Evolutionary conservation across 1,140 invertebrate species (phyloP).

Genomic region (Bombus balteatus): DNA sequence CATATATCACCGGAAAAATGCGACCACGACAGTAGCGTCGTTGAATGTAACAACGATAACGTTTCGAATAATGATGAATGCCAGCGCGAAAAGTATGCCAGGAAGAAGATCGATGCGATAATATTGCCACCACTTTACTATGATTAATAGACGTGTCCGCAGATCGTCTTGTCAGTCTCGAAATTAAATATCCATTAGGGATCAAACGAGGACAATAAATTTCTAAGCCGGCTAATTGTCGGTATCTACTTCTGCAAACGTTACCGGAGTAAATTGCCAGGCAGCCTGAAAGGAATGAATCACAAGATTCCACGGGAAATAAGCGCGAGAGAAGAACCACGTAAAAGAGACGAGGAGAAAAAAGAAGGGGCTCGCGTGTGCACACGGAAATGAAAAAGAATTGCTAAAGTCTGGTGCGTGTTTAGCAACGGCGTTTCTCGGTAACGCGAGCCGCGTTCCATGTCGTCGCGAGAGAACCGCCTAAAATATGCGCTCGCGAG

Average conservation of each 20-base stretch:
- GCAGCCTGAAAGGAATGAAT: not conserved
- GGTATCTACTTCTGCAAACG: too few species aligned
- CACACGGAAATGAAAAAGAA: constrained; percentile 51
- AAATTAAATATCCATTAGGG: constrained; percentile 3
- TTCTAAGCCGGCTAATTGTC: not conserved
- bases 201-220: not conserved
- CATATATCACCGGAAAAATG: constrained; percentile 23
- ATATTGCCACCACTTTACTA: not conserved
- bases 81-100: constrained; percentile 11
- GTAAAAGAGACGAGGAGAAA: not conserved
- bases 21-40: constrained; percentile 8
- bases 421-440: constrained; percentile 52
- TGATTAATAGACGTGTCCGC: constrained; percentile 33
- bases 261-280: not conserved
- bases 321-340: not conserved
- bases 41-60: constrained; percentile 24
- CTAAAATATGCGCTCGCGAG: constrained; percentile 53
- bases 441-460: constrained; percentile 33
- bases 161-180: not conserved
- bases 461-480: constrained; percentile 23
- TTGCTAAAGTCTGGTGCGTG: constrained; percentile 47
- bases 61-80: constrained; percentile 40
- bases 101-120: constrained; percentile 41
- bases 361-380: constrained; percentile 6
- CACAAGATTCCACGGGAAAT: not conserved